These are phyloP conservation scores for Rhinolophus sinicus DNA, from an alignment of 2,113 vertebrate genomes.

Conservation along the genomic window DNA sequence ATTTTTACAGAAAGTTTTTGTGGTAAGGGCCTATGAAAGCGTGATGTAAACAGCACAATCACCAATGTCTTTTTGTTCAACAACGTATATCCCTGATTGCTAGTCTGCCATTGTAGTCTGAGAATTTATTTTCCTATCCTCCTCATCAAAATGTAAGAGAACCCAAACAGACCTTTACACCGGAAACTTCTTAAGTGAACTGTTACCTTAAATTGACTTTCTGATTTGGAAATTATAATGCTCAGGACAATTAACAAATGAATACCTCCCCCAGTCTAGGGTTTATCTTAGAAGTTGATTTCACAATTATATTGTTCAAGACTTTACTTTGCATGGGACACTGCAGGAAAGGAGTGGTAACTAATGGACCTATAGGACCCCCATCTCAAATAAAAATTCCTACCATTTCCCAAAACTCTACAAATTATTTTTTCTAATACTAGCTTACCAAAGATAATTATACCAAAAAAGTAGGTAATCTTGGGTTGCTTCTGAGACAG, in stretches of 20 bases:
- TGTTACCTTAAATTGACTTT: background rate
- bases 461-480: background rate
- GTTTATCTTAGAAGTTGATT: background rate
- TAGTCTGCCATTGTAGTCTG: background rate
- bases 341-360: background rate
- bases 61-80: background rate
- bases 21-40: background rate
- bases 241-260: background rate
- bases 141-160: background rate
- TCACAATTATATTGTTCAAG: background rate
- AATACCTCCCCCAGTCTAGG: background rate
- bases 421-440: background rate
- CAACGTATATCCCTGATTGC: background rate
- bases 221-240: background rate
- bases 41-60: background rate
- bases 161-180: background rate
- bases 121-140: background rate
- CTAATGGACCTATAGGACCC: background rate
- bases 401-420: background rate
- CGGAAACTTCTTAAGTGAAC: background rate
- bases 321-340: background rate
- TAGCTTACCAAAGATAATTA: background rate
- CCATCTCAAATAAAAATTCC: background rate
- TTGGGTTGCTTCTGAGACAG: background rate
- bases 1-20: background rate